Evolutionary conservation across 1,140 invertebrate species (phyloP).

Genomic region (Intoshia linei): DNA sequence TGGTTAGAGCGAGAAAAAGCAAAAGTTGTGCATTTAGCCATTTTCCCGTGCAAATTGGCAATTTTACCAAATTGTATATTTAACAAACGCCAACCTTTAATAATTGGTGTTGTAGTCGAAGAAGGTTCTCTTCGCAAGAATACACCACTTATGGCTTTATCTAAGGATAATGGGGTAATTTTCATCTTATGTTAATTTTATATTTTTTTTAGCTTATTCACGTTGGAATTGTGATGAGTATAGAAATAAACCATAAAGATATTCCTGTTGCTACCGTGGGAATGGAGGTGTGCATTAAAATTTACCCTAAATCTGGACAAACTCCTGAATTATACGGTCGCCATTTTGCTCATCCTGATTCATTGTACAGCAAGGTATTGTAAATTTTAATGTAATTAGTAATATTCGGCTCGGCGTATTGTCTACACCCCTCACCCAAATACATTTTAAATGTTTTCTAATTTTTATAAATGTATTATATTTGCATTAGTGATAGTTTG

Average conservation of each 20-base stretch:
- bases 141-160: constrained; percentile 75
- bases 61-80: constrained; percentile 62
- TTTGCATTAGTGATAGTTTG: too few relatives aligned
- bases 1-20: not conserved
- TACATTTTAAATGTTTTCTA: too few relatives aligned
- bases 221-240: constrained; percentile 63
- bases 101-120: constrained; percentile 71
- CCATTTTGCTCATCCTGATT: constrained; percentile 79
- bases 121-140: constrained; percentile 72
- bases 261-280: constrained; percentile 68
- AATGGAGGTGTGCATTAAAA: constrained; percentile 90
- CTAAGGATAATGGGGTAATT: constrained; percentile 32
- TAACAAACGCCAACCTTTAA: constrained; percentile 83
- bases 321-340: constrained; percentile 84
- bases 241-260: constrained; percentile 44
- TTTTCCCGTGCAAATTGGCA: constrained; percentile 78
- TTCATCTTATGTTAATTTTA: not conserved
- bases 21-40: constrained; percentile 57
- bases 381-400: not conserved
- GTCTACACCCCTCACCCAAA: too few relatives aligned
- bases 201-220: constrained; percentile 43
- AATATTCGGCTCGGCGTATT: too few relatives aligned
- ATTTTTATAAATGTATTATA: too few relatives aligned
- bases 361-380: constrained; percentile 65
- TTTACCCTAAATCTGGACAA: constrained; percentile 69